Conservation (phyloP, 2,113 vertebrate species). For the Myotis brandtii region DNA sequence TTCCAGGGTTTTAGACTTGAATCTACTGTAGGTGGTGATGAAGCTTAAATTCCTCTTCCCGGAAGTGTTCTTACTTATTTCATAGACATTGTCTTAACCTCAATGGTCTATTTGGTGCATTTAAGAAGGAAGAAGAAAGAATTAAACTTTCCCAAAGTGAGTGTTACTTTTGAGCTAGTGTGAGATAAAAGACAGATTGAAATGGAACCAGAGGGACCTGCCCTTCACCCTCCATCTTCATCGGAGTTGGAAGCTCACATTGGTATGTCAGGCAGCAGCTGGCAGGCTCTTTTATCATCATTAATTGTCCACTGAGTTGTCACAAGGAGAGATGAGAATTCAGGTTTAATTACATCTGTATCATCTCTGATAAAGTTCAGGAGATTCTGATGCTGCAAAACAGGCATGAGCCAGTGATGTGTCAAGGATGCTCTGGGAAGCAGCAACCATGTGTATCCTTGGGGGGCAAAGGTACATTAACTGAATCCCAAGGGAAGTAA, state of each 20-base stretch:
- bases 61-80: conserved; percentile 65
- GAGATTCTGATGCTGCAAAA: conserved; percentile 52
- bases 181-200: conserved; percentile 79
- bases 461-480: conserved; percentile 14
- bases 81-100: conserved; percentile 53
- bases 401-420: neutral
- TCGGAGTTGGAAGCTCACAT: conserved; percentile 29
- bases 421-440: neutral
- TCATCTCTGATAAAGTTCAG: conserved; percentile 66
- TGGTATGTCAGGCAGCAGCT: conserved; percentile 77
- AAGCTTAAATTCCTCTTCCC: conserved; percentile 37
- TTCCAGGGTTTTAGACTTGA: neutral
- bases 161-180: conserved; percentile 66
- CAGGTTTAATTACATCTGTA: conserved; percentile 79
- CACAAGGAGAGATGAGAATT: conserved; percentile 72
- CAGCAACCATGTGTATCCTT: conserved; percentile 9
- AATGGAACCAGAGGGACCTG: conserved; percentile 71
- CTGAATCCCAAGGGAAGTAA: neutral
- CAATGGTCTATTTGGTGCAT: conserved; percentile 49
- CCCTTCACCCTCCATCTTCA: conserved; percentile 72
- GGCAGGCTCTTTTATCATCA: conserved; percentile 80
- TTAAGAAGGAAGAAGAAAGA: conserved; percentile 66
- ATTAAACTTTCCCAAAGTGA: conserved; percentile 72
- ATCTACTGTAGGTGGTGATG: neutral
- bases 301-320: conserved; percentile 80